Evolutionary conservation across 2,888 invertebrate genomes (phyloP).

Genomic region (Osedax fenrisi): DNA sequence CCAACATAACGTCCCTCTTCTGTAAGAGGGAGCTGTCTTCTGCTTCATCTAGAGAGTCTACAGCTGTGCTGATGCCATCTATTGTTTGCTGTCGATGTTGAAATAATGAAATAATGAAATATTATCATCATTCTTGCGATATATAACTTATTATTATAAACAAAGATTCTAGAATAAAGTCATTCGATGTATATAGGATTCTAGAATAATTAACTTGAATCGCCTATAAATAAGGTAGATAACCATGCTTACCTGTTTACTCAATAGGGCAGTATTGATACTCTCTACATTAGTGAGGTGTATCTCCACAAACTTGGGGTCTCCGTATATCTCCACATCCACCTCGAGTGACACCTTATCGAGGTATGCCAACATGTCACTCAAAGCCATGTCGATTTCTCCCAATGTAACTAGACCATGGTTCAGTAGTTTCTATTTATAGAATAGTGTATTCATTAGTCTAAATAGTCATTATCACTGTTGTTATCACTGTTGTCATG

Average conservation of each 20-base stretch:
- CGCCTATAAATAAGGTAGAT: too few species aligned
- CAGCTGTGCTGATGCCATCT: too few species aligned
- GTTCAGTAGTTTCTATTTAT: constrained; percentile 44
- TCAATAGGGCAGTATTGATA: background rate
- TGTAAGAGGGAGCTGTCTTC: constrained; percentile 38
- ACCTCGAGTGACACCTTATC: constrained; percentile 37
- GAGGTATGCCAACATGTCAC: constrained; percentile 43
- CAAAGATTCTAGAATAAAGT: too few species aligned
- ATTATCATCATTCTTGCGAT: too few species aligned
- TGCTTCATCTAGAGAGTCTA: constrained; percentile 40
- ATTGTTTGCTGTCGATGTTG: too few species aligned
- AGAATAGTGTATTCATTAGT: background rate
- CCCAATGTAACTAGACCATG: constrained; percentile 46
- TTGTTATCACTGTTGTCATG: background rate
- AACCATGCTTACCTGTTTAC: constrained; percentile 44
- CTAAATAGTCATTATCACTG: background rate
- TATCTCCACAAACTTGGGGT: constrained; percentile 48
- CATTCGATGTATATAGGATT: too few species aligned
- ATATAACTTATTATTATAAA: too few species aligned
- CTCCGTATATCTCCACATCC: constrained; percentile 38
- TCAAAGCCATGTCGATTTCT: constrained; percentile 47
- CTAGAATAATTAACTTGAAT: too few species aligned
- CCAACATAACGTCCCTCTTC: constrained; percentile 44
- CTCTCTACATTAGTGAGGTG: constrained; percentile 43
- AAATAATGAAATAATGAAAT: too few species aligned